Evolutionary conservation across 2,888 invertebrate genomes (phyloP).

Genomic region (Tridacna gigas): DNA sequence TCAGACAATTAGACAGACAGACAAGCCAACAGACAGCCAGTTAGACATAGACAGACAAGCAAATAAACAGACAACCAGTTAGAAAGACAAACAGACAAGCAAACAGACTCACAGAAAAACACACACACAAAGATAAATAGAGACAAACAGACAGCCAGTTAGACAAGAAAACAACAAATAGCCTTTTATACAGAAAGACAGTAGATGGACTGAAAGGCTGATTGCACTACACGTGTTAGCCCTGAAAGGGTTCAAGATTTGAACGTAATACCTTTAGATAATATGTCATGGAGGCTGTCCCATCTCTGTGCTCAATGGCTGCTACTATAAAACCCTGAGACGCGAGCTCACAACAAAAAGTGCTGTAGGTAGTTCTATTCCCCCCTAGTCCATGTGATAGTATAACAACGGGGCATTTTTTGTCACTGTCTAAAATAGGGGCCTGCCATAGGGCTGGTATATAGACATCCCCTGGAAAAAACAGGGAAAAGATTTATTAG

Average conservation of each 20-base stretch:
- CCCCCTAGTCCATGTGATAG: conserved; percentile 90
- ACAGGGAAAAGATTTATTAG: not conserved
- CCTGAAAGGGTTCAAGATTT: not conserved
- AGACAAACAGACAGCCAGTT: too few species aligned
- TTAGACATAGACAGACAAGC: too few species aligned
- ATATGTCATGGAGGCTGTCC: conserved; percentile 83
- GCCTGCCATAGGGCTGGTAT: conserved; percentile 87
- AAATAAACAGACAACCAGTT: too few species aligned
- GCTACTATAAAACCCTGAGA: conserved; percentile 89
- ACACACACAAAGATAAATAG: too few species aligned
- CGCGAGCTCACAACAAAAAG: conserved; percentile 88
- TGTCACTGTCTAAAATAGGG: conserved; percentile 75
- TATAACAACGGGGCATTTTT: conserved; percentile 87
- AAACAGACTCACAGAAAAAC: too few species aligned
- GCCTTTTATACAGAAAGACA: too few species aligned
- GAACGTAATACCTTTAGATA: conserved; percentile 62
- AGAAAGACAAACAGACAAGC: too few species aligned
- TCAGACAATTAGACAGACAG: too few species aligned
- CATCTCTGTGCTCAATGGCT: conserved; percentile 88
- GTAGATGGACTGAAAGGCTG: too few species aligned
- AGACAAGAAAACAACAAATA: too few species aligned
- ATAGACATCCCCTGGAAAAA: conserved; percentile 84
- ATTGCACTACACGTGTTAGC: not conserved
- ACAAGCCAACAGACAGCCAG: too few species aligned
- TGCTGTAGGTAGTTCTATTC: conserved; percentile 88